A percentile compares a stretch with the other conserved stretches of the same genome.
These are phyloP conservation scores for Catocala sponsa DNA, from an alignment of 2,888 invertebrate genomes.

Conservation along the genomic window DNA sequence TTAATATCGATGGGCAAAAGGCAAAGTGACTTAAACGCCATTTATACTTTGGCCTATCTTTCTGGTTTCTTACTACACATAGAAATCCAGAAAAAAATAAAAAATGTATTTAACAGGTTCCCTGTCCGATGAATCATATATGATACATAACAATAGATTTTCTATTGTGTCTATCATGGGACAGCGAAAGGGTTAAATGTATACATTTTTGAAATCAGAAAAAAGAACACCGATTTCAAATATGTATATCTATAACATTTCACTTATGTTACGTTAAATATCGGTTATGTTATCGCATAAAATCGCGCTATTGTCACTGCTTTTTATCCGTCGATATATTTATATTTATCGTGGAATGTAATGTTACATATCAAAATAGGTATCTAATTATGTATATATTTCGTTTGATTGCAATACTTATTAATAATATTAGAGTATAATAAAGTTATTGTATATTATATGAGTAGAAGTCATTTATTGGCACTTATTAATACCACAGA, in stretches of 20 bases:
- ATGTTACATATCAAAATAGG: slow-evolving; percentile 46
- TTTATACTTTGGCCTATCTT: too few relatives aligned
- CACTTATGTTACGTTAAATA: too few relatives aligned
- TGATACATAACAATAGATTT: too few relatives aligned
- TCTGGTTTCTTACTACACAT: too few relatives aligned
- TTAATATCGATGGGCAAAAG: slow-evolving; percentile 23
- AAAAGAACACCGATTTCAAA: slow-evolving; percentile 3
- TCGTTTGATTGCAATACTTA: slow-evolving; percentile 40
- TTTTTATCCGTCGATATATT: slow-evolving; percentile 13
- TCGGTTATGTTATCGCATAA: too few relatives aligned
- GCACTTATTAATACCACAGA: slow-evolving; percentile 53
- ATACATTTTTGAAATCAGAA: slow-evolving; percentile 35
- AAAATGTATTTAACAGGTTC: too few relatives aligned
- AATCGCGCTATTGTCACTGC: too few relatives aligned
- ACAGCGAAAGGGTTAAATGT: too few relatives aligned
- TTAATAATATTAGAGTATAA: slow-evolving; percentile 30
- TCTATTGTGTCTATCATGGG: too few relatives aligned
- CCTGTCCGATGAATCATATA: too few relatives aligned
- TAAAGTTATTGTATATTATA: slow-evolving; percentile 25
- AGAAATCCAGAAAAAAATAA: too few relatives aligned
- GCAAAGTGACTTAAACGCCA: slow-evolving; percentile 12
- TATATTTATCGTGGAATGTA: slow-evolving; percentile 58
- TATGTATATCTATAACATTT: too few relatives aligned
- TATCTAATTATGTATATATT: slow-evolving; percentile 42
- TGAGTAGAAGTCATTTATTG: slow-evolving; percentile 48